Conservation (phyloP, 2,888 invertebrate species). For the Neocrepidodera transversa region DNA sequence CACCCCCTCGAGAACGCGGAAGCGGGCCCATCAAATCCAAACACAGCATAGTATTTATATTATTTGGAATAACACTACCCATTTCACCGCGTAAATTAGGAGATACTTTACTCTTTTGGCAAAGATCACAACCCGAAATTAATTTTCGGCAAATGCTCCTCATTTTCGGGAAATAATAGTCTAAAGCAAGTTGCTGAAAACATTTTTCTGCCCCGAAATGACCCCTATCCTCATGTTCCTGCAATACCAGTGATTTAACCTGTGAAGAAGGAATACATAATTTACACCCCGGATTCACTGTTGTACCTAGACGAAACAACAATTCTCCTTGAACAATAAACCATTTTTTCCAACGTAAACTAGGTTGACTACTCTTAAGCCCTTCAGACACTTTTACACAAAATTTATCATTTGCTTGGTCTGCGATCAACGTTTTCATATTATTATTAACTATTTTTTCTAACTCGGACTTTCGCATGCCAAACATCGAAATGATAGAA, state of each 20-base stretch:
- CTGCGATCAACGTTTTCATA: no score
- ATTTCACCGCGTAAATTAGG: background rate
- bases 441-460: no score
- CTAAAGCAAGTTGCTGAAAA: background rate
- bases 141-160: background rate
- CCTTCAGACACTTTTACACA: no score
- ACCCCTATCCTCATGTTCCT: constrained; percentile 4
- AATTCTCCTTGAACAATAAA: no score
- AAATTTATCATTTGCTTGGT: no score
- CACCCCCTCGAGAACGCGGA: constrained; percentile 1
- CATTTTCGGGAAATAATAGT: constrained; percentile 4
- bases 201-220: constrained; percentile 13
- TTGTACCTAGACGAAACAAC: background rate
- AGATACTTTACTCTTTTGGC: constrained; percentile 6
- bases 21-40: constrained; percentile 7
- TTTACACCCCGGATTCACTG: background rate
- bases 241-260: background rate
- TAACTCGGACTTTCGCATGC: no score
- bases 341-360: no score
- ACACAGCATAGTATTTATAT: background rate
- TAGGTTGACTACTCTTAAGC: no score
- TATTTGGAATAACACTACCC: background rate
- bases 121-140: background rate
- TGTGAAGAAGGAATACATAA: background rate
- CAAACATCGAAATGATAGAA: no score